phyloP scores from a whole-genome alignment of 2,113 vertebrate species.

The Eclectus roratus region DNA sequence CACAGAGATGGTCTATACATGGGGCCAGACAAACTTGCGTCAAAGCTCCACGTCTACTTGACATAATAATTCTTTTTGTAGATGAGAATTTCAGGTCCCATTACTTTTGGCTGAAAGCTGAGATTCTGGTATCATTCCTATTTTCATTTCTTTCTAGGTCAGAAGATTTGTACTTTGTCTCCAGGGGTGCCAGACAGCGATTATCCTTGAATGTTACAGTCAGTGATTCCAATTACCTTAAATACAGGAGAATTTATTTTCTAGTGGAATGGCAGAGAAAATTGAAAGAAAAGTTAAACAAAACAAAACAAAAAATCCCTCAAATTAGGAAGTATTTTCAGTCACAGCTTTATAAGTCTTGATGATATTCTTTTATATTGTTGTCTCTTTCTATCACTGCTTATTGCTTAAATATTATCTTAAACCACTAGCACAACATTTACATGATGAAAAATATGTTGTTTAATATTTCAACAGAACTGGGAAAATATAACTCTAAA shows the following conservation, averaged over 20 bases:
- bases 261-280: background rate
- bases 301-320: background rate
- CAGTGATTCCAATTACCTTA: constrained; percentile 14
- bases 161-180: background rate
- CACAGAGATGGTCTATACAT: background rate
- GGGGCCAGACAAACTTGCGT: background rate
- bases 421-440: background rate
- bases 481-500: background rate
- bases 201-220: background rate
- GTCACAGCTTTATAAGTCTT: background rate
- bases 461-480: background rate
- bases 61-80: background rate
- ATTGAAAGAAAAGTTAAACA: background rate
- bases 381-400: background rate
- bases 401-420: background rate
- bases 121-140: background rate
- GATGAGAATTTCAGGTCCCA: background rate
- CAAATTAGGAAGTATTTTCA: background rate
- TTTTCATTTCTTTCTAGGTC: constrained; percentile 19
- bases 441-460: background rate
- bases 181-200: background rate
- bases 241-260: background rate
- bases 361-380: background rate
- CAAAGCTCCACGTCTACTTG: background rate
- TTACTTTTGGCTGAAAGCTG: background rate